Percentiles rank a stretch among this genome's conserved stretches.
phyloP scores from a whole-genome alignment of 2,888 invertebrate genomes.

The Lepidochitona cinerea region DNA sequence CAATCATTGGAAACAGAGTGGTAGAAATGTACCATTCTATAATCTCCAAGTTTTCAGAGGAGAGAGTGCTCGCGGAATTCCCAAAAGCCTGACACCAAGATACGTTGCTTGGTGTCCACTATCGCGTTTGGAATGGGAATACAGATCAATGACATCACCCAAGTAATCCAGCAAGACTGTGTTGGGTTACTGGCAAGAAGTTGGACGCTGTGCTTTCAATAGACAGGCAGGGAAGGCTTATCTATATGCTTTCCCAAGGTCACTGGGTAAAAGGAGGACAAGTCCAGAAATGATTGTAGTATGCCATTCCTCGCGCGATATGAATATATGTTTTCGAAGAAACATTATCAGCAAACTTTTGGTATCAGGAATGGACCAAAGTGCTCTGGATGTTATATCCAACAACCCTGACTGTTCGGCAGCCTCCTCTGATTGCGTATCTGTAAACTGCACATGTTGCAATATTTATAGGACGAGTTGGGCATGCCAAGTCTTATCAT shows the following conservation, averaged over 20 bases:
- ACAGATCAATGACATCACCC: not conserved
- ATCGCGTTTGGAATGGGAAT: conserved; percentile 13
- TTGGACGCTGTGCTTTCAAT: conserved; percentile 2
- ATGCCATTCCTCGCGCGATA: not conserved
- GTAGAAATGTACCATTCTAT: not conserved
- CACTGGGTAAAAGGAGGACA: not conserved
- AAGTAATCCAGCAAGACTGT: not conserved
- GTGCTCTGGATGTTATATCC: not conserved
- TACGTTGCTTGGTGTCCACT: conserved; percentile 2
- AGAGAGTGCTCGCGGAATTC: not conserved
- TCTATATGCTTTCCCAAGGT: not conserved
- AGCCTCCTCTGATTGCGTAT: not conserved
- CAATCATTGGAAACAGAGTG: not conserved
- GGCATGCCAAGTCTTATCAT: too few species aligned
- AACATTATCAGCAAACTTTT: not conserved
- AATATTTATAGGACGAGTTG: not conserved
- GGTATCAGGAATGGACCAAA: not conserved
- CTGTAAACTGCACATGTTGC: not conserved
- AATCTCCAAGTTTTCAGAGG: not conserved
- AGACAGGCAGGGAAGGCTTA: not conserved
- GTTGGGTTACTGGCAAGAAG: conserved; percentile 8
- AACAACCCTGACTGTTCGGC: not conserved
- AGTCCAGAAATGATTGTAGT: not conserved
- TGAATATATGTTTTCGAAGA: not conserved
- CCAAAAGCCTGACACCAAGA: not conserved